Evolutionary conservation across 2,888 invertebrate species (phyloP).

Genomic region (Tiphia femorata): DNA sequence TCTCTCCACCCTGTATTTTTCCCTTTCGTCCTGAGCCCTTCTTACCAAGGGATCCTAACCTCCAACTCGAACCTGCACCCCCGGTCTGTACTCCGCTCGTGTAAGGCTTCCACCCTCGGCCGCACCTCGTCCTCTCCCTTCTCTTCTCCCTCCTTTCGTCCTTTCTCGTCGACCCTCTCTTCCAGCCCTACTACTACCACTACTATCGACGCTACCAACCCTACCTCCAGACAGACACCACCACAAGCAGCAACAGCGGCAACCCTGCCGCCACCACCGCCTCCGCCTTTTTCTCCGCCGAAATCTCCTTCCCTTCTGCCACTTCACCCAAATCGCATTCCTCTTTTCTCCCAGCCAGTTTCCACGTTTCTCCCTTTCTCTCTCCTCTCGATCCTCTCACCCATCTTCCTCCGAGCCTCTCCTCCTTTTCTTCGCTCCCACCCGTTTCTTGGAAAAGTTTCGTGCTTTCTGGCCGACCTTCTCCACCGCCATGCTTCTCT

Average conservation of each 20-base stretch:
- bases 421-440: too few species aligned
- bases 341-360: slow-evolving; percentile 32
- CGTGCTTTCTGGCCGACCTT: slow-evolving; percentile 24
- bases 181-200: not conserved
- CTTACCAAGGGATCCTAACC: slow-evolving; percentile 41
- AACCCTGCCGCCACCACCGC: not conserved
- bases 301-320: slow-evolving; percentile 15
- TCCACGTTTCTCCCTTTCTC: slow-evolving; percentile 21
- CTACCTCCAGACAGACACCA: too few species aligned
- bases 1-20: too few species aligned
- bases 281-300: slow-evolving; percentile 22
- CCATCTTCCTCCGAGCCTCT: slow-evolving; percentile 21
- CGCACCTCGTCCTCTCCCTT: not conserved
- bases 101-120: slow-evolving; percentile 34
- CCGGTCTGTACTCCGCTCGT: slow-evolving; percentile 39
- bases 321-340: slow-evolving; percentile 31
- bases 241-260: too few species aligned
- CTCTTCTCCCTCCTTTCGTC: not conserved
- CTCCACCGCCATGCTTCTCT: slow-evolving; percentile 26
- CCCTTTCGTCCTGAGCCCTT: slow-evolving; percentile 24
- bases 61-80: slow-evolving; percentile 47
- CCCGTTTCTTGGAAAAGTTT: slow-evolving; percentile 41
- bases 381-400: slow-evolving; percentile 10
- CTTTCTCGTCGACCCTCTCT: not conserved
- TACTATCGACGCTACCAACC: too few species aligned